Base-by-base conservation (phyloP, 2,888 invertebrate species). In the Ornithoptera priamus region DNA sequence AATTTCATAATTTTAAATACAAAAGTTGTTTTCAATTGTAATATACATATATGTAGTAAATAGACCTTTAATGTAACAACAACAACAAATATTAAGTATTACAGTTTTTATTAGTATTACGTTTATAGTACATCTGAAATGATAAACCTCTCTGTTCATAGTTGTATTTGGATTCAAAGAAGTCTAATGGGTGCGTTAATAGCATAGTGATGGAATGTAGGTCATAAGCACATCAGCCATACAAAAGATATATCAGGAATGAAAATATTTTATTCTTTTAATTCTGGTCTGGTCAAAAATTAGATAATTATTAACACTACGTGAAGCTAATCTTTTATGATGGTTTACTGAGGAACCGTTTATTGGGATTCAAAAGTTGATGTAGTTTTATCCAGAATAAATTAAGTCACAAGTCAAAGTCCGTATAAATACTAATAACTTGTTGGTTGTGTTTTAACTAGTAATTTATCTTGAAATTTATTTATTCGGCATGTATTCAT, bases 101-200 rank as follows among this genome's bases (percentile, higher is more conserved):
- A 46, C 61, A 57, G 42, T 57, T 64, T 64, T 18, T 67, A 65
- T 64, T 18, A 46, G 30, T 7, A 53, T 61, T 65, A 70, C 64
- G 39, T 62, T 64, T 60, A 36, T 18, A 18, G 36, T 42, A 30
- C 36, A 63, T 70, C 57, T 61, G 20, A 46, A 64, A 70, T 65
- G 63, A 67, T 66, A 66, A 66, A 60, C 62, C 62, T 67, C 63
- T 70, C 58, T 64, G 62, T 56, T 57, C 67, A 62, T 64, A 67
- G 64, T 67, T 70, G 53, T 64, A 53, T 70, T 63, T 67, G 60
- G 64, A 67, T 70, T 70, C 70, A 70, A 70, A 70, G 70, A 57
- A 64, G 67, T 64, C 67, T 67, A 67, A 70, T 70, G 67, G 70
- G 64, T 64, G 70, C 67, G 64, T 70, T 70, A 67, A 70, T 70